A percentile compares a stretch with the other conserved stretches of the same genome.
Conservation (phyloP, 2,888 invertebrate species). For the Xylota sylvarum region DNA sequence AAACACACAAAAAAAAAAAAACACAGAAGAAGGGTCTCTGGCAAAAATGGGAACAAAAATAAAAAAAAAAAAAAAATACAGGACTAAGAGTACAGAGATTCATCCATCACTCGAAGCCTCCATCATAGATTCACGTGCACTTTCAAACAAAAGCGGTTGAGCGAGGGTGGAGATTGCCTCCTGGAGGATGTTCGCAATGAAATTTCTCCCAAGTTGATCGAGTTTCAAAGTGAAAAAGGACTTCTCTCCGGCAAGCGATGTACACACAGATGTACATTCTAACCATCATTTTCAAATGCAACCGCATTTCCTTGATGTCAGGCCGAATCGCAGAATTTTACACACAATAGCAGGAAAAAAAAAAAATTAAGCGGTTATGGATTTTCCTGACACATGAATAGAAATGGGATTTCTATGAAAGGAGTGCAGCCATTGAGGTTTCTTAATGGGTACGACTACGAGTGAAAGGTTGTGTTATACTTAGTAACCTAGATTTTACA, state of each 20-base stretch:
- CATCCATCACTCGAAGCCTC: slow-evolving; percentile 73
- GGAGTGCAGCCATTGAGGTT: slow-evolving; percentile 41
- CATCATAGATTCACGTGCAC: slow-evolving; percentile 57
- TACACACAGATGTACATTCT: slow-evolving; percentile 56
- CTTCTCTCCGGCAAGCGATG: background rate
- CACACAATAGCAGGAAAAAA: slow-evolving; percentile 59
- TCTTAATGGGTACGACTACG: slow-evolving; percentile 63
- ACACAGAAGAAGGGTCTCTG: slow-evolving; percentile 50
- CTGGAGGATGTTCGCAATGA: slow-evolving; percentile 60
- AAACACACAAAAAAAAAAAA: slow-evolving; percentile 41
- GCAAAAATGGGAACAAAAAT: slow-evolving; percentile 65
- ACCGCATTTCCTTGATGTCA: slow-evolving; percentile 74
- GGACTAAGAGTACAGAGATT: slow-evolving; percentile 46
- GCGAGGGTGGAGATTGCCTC: slow-evolving; percentile 6
- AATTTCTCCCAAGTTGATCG: slow-evolving; percentile 69
- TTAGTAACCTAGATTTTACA: slow-evolving; percentile 49
- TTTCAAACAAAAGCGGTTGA: slow-evolving; percentile 45
- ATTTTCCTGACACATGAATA: slow-evolving; percentile 62
- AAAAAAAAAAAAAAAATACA: slow-evolving; percentile 17
- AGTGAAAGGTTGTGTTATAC: slow-evolving; percentile 24
- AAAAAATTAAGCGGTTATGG: slow-evolving; percentile 46
- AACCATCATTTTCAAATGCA: slow-evolving; percentile 70
- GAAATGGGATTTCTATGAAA: slow-evolving; percentile 49
- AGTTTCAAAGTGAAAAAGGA: slow-evolving; percentile 57
- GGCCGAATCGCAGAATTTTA: slow-evolving; percentile 45